These are phyloP conservation scores for Asteroscopus sphinx DNA, from an alignment of 2,888 invertebrate species.

Conservation along the genomic window DNA sequence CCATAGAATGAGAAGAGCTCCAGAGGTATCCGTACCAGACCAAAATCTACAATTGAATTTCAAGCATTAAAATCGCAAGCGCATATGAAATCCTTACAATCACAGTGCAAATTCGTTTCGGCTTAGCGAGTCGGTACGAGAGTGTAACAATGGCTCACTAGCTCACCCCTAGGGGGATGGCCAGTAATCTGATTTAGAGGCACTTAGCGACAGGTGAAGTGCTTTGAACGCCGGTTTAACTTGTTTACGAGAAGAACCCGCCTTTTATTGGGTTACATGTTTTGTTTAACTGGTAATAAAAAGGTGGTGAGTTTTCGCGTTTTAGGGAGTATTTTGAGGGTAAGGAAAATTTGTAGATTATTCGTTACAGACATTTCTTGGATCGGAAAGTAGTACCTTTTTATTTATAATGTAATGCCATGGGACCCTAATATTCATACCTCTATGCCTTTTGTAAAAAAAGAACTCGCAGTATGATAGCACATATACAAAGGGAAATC, in stretches of 20 bases:
- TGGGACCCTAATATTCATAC: no score
- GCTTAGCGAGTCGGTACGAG: conserved; percentile 53
- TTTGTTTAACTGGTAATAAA: conserved; percentile 34
- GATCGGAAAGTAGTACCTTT: background rate
- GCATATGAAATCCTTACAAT: conserved; percentile 21
- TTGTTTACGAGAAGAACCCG: conserved; percentile 59
- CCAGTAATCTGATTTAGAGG: conserved; percentile 80
- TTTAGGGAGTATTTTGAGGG: conserved; percentile 1
- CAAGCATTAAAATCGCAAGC: background rate
- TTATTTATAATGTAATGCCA: no score
- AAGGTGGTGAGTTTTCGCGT: conserved; percentile 13
- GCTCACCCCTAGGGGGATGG: conserved; percentile 49
- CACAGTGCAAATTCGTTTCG: conserved; percentile 52
- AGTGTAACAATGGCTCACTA: conserved; percentile 42
- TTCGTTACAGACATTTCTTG: background rate
- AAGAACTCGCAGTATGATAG: no score
- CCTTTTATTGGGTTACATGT: conserved; percentile 50
- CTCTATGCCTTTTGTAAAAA: no score
- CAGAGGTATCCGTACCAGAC: no score
- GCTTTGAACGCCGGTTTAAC: conserved; percentile 75
- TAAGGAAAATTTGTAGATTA: background rate
- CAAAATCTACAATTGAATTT: no score
- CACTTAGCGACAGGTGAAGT: conserved; percentile 82
- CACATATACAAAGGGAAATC: no score
- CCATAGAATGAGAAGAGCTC: no score